phyloP scores from a whole-genome alignment of 1,140 invertebrate species.

The Bilobella aurantiaca region DNA sequence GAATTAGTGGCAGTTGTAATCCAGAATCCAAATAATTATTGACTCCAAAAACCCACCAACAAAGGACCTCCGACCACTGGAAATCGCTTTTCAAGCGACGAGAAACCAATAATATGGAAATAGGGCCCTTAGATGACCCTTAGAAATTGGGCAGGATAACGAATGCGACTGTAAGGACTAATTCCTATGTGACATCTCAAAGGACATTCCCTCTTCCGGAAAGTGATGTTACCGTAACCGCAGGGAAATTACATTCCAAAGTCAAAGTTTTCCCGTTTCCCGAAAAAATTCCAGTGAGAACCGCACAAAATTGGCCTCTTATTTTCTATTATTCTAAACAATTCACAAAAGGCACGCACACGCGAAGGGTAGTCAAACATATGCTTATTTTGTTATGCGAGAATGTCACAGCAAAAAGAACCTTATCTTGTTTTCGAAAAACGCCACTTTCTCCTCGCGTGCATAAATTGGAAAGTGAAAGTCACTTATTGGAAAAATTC shows the following conservation, averaged over 20 bases:
- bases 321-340: neutral
- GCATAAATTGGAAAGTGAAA: too few relatives aligned
- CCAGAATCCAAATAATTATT: conserved; percentile 8
- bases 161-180: too few relatives aligned
- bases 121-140: too few relatives aligned
- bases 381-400: neutral
- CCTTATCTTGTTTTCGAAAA: too few relatives aligned
- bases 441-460: too few relatives aligned
- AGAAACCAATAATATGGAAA: conserved; percentile 11
- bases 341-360: neutral
- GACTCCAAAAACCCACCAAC: neutral
- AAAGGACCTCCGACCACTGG: too few relatives aligned
- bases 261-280: conserved; percentile 19
- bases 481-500: neutral
- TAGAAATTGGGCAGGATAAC: too few relatives aligned
- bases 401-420: neutral
- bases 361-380: neutral
- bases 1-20: conserved; percentile 5
- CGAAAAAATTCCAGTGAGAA: conserved; percentile 20
- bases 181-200: conserved; percentile 20
- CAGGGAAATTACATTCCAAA: conserved; percentile 34
- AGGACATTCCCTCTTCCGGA: conserved; percentile 18
- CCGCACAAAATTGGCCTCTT: neutral
- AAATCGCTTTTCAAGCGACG: too few relatives aligned
- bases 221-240: conserved; percentile 23